Base-by-base conservation (phyloP, 2,888 invertebrate species). In the Rosalia funebris region DNA sequence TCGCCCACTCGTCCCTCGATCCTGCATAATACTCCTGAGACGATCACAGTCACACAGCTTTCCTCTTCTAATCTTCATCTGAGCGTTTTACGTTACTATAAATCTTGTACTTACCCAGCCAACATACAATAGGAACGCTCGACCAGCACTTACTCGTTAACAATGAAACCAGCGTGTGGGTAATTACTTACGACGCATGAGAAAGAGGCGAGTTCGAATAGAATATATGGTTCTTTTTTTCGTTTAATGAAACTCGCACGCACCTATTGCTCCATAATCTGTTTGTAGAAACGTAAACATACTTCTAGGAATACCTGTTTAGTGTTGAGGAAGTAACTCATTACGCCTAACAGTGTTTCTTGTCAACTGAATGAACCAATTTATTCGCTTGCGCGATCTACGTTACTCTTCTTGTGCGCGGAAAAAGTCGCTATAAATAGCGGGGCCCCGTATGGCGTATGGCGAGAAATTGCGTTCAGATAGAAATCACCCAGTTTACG, bases 351-450 rank as follows among this genome's bases (percentile, higher is more conserved):
- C 50, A 39, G 50, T 19, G 14, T 15, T 15, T 15, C 15, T 39
- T 50, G 39, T 50, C 50, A 50, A 50, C 10, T 14, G 10, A 50
- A 50, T 15, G 25, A 39, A 50, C 50, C 25, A 39, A 50, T 50
- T 50, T 39, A 39, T 50, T 48, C 19, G n/a, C 48, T 36, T 48
- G n/a, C 48, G 36, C 36, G 20, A 48, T 36, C 32, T 48, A 11
- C 46, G 46, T 16, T 34, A 15, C 19, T 9, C 37, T 34, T 37
- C 34, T 36, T 20, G 20, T 4, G 19, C 14, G 19, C 48, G 20
- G 48, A 37, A 48, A 36, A 15, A 5, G 36, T 25, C 25, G 5
- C 48, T 48, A 37, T 48, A 48, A 48, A 48, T 48, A 48, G 48
- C 25, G 25, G 4, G 3, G 25, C 25, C 3, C 25, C 4, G 3